A percentile compares a stretch with the other conserved stretches of the same genome.
phyloP scores from a whole-genome alignment of 2,888 invertebrate species.

The Drosophila diplacantha region DNA sequence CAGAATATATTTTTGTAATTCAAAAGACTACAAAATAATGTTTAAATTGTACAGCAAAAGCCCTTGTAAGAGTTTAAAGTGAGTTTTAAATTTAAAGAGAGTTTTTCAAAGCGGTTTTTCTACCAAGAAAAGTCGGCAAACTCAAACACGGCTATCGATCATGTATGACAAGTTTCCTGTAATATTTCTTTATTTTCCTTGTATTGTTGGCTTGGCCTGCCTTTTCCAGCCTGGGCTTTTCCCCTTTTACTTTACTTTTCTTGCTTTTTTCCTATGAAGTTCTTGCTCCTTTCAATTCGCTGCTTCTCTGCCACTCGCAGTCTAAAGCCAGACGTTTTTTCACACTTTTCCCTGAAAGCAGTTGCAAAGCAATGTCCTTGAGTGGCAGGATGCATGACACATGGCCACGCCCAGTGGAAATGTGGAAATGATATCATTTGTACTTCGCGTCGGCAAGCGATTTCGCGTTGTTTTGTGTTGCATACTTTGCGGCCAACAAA shows the following conservation, averaged over 20 bases:
- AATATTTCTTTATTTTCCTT: conserved; percentile 2
- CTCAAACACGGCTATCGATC: neutral
- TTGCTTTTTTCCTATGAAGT: neutral
- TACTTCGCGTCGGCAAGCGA: conserved; percentile 14
- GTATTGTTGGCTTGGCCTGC: neutral
- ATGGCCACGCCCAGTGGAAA: conserved; percentile 33
- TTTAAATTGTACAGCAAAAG: too few relatives aligned
- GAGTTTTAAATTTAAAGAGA: neutral
- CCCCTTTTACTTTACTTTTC: neutral
- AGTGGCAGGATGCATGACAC: conserved; percentile 29
- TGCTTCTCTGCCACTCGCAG: conserved; percentile 14
- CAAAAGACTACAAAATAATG: too few relatives aligned
- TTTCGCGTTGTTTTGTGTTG: conserved; percentile 26
- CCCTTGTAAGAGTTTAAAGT: too few relatives aligned
- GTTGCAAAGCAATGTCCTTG: conserved; percentile 19
- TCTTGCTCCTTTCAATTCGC: conserved; percentile 9
- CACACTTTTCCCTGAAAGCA: conserved; percentile 17
- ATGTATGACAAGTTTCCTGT: conserved; percentile 6
- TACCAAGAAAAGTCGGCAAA: neutral
- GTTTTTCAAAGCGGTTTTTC: neutral
- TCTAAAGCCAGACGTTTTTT: conserved; percentile 26
- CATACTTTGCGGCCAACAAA: conserved; percentile 41
- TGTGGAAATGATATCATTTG: conserved; percentile 30
- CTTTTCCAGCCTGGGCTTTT: neutral
- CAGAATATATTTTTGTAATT: too few relatives aligned